Evolutionary conservation across 2,113 vertebrate species (phyloP).

Genomic region (Columba livia): DNA sequence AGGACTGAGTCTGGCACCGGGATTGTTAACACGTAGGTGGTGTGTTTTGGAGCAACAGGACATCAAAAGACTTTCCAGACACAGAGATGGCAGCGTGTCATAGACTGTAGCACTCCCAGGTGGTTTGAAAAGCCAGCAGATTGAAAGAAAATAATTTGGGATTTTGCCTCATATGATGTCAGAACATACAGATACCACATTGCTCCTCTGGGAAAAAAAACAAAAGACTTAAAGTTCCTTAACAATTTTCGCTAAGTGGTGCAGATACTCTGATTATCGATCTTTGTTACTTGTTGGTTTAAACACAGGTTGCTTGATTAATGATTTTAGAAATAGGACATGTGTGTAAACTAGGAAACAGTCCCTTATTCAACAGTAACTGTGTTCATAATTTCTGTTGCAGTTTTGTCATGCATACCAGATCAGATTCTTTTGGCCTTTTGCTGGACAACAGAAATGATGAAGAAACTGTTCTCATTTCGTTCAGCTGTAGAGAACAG

Average conservation of each 20-base stretch:
- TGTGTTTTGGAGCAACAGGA: not conserved
- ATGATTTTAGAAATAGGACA: not conserved
- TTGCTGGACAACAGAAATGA: not conserved
- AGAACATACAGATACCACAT: not conserved
- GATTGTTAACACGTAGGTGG: accelerated
- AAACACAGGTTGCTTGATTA: not conserved
- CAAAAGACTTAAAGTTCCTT: not conserved
- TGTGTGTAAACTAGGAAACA: not conserved
- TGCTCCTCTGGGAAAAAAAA: not conserved
- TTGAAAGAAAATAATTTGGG: not conserved
- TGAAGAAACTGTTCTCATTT: not conserved
- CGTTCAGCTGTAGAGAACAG: accelerated
- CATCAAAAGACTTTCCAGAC: not conserved
- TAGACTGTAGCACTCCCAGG: not conserved
- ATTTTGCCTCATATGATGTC: not conserved
- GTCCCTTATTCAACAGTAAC: not conserved
- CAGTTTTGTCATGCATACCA: not conserved
- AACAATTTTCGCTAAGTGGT: not conserved
- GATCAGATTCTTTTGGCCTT: not conserved
- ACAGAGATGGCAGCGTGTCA: not conserved
- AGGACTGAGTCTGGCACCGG: not conserved
- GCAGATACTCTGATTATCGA: not conserved
- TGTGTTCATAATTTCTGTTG: not conserved
- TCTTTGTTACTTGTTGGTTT: not conserved
- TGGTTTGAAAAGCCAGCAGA: not conserved